These are phyloP conservation scores for Cephus pygmeus DNA, from an alignment of 2,888 invertebrate genomes.

Conservation along the genomic window DNA sequence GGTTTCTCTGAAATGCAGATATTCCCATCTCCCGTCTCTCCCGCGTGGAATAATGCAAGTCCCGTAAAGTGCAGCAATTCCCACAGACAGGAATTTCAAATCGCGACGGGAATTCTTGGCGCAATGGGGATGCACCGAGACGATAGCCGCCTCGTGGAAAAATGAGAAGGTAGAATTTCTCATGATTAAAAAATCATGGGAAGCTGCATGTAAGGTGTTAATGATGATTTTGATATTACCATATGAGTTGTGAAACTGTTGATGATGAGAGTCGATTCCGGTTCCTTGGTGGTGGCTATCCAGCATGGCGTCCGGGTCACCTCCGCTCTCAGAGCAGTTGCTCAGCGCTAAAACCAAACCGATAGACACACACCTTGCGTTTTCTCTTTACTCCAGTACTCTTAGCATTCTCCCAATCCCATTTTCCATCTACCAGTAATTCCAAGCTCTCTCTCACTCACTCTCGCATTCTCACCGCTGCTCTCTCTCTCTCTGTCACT, in stretches of 20 bases:
- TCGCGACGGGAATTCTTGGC: no score
- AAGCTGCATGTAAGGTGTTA: conserved; percentile 17
- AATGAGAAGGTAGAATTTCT: no score
- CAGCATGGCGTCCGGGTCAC: conserved; percentile 64
- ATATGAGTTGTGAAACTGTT: conserved; percentile 67
- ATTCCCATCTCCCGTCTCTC: no score
- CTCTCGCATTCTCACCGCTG: conserved; percentile 18
- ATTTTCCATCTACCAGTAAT: conserved; percentile 34
- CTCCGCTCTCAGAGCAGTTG: conserved; percentile 66
- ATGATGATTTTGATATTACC: conserved; percentile 64
- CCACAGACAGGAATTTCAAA: no score
- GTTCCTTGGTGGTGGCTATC: conserved; percentile 64
- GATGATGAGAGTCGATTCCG: conserved; percentile 64
- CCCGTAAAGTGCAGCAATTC: no score
- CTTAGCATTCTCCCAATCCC: conserved; percentile 16
- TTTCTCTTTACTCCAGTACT: conserved; percentile 53
- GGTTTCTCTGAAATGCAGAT: no score
- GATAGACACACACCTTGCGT: conserved; percentile 67
- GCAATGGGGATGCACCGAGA: no score
- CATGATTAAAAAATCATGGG: no score
- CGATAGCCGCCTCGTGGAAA: not conserved
- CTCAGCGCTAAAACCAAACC: conserved; percentile 67
- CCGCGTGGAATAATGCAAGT: no score
- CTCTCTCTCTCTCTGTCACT: conserved; percentile 32
- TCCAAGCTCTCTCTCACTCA: conserved; percentile 13